Base-by-base conservation (phyloP, 2,888 invertebrate species). In the Rotaria magnacalcarata region DNA sequence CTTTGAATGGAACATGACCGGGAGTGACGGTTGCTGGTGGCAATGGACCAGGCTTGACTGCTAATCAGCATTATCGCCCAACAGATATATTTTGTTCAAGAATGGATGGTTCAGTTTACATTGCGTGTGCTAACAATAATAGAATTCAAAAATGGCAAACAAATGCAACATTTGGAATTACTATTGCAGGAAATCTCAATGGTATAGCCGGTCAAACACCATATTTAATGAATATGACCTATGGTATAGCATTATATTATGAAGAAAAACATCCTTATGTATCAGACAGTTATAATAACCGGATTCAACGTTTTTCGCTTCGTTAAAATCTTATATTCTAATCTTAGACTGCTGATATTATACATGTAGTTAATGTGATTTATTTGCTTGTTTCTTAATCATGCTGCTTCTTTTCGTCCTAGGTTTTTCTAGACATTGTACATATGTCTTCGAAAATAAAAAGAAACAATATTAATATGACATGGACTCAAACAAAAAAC, bases 1-100 rank as follows among this genome's bases (percentile, higher is more conserved):
- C 90, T 80, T 56, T 85, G 14, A 21, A 80, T 21, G 67, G 67
- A 0, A 34, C 34, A 14, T 14, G 34, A 4, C 34, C 34, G 11
- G 67, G 67, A 16, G 67, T 67, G 11, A 67, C 67, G 8, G 67
- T 67, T 11, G 67, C 67, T 6, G 67, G 67, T 67, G 67, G 67
- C 2, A 67, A 67, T 16, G 67, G 67, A 14, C 0, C 16, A 16
- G 67, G 67, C 34, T 34, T 6, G 6, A 34, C 67, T 16, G 14
- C n/a, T 16, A 67, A 67, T n/a, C 34, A 67, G 67, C 34, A 34
- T 3, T 34, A 11, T 67, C 34, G 6, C 16, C 67, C 67, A 67
- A 67, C 7, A 0, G 34, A 67, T 11, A 2, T 67, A 27, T 67
- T 14, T 67, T 0, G 34, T 67, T 67, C 67, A 0, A n/a, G n/a